A percentile compares a stretch with the other conserved stretches of the same genome.
Evolutionary conservation across 2,113 vertebrate genomes (phyloP).

Genomic region (Terrapene triunguis): DNA sequence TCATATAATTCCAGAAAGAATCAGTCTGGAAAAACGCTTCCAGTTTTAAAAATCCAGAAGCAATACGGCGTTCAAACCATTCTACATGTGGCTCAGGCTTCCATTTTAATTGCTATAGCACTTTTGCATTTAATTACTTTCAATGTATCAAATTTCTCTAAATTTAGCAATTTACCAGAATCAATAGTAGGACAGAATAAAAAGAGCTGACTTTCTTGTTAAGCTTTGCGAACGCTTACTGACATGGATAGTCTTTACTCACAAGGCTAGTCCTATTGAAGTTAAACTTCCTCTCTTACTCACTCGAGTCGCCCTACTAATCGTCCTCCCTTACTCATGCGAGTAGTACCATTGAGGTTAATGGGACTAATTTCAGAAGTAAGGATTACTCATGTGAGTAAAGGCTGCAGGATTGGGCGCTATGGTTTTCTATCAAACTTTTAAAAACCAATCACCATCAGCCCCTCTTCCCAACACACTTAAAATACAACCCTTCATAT

Average conservation of each 20-base stretch:
- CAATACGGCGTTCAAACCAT: background rate
- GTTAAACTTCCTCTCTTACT: background rate
- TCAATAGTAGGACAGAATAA: conserved; percentile 69
- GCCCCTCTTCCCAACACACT: background rate
- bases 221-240: conserved; percentile 42
- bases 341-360: background rate
- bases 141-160: conserved; percentile 66
- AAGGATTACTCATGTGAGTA: background rate
- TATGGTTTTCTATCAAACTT: background rate
- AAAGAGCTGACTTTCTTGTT: conserved; percentile 59
- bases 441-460: background rate
- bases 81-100: conserved; percentile 33
- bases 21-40: conserved; percentile 2
- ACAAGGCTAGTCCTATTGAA: background rate
- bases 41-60: conserved; percentile 36
- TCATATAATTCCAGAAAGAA: background rate
- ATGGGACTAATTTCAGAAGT: background rate
- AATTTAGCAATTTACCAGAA: conserved; percentile 64
- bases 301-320: conserved; percentile 1
- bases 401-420: background rate
- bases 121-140: conserved; percentile 67
- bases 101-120: conserved; percentile 55
- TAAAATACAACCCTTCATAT: background rate
- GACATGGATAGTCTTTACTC: conserved; percentile 38
- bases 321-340: background rate